Evolutionary conservation across 2,888 invertebrate species (phyloP).

Genomic region (Metellina segmentata): DNA sequence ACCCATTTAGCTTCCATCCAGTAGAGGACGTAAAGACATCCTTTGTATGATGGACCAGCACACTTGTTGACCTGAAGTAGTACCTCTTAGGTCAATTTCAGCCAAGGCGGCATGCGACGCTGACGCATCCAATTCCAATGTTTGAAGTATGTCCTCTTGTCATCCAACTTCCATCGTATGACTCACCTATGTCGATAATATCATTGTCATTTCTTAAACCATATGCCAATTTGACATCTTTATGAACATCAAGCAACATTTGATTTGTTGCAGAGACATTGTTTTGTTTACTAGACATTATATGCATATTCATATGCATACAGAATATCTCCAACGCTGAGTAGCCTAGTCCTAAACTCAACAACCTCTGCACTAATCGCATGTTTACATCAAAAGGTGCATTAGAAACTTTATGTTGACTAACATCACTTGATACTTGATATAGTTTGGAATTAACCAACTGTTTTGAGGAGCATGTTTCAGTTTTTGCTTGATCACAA

Average conservation of each 20-base stretch:
- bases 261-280: neutral
- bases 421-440: neutral
- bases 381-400: slow-evolving; percentile 17
- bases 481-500: neutral
- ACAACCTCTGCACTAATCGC: neutral
- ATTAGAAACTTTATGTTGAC: neutral
- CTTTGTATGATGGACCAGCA: too few species aligned
- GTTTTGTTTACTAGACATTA: neutral
- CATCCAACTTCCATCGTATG: slow-evolving; percentile 20
- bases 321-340: neutral
- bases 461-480: slow-evolving; percentile 1
- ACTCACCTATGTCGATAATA: slow-evolving; percentile 18
- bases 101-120: too few species aligned
- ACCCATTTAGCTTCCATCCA: too few species aligned
- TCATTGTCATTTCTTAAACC: neutral
- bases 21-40: too few species aligned
- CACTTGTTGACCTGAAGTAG: too few species aligned
- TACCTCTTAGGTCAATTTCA: too few species aligned
- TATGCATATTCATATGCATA: neutral
- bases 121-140: too few species aligned
- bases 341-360: slow-evolving; percentile 4
- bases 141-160: slow-evolving; percentile 39
- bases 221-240: slow-evolving; percentile 22
- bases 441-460: neutral
- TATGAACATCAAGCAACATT: neutral